phyloP scores from a whole-genome alignment of 1,140 invertebrate genomes.

The Bombus breviceps region DNA sequence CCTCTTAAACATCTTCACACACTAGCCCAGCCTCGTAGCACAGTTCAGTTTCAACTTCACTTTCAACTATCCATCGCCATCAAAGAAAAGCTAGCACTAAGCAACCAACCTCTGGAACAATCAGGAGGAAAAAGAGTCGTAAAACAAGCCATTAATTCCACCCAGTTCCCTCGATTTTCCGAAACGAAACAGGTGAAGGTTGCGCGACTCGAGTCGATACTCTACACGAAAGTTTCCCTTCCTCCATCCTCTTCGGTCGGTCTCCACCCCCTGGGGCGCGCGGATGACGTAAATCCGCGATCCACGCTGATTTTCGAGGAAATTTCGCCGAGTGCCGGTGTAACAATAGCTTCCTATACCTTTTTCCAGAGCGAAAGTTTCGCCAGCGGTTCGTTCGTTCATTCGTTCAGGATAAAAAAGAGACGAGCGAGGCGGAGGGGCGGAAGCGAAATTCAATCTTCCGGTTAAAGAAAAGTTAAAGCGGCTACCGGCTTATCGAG shows the following conservation, averaged over 20 bases:
- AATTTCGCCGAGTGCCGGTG: conserved; percentile 53
- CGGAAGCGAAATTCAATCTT: conserved; percentile 62
- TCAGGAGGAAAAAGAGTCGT: neutral
- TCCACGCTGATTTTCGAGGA: conserved; percentile 54
- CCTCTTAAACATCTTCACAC: too few species aligned
- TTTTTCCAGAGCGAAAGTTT: conserved; percentile 44
- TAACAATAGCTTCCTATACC: conserved; percentile 57
- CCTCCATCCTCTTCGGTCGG: neutral
- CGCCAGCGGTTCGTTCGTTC: conserved; percentile 2
- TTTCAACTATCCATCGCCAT: too few species aligned
- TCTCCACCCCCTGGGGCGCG: neutral
- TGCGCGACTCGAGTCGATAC: neutral
- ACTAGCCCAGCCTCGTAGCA: too few species aligned
- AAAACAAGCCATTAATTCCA: neutral
- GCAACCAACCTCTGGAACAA: too few species aligned
- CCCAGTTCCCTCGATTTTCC: neutral
- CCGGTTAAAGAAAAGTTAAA: conserved; percentile 68
- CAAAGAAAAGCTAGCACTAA: too few species aligned
- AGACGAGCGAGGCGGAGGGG: neutral
- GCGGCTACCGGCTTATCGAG: conserved; percentile 65
- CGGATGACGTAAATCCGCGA: conserved; percentile 56
- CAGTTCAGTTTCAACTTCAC: too few species aligned
- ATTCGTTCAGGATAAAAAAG: neutral
- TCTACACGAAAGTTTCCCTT: neutral
- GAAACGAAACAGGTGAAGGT: neutral